Conservation (phyloP, 2,113 vertebrate genomes). For the Accipiter cooperii region DNA sequence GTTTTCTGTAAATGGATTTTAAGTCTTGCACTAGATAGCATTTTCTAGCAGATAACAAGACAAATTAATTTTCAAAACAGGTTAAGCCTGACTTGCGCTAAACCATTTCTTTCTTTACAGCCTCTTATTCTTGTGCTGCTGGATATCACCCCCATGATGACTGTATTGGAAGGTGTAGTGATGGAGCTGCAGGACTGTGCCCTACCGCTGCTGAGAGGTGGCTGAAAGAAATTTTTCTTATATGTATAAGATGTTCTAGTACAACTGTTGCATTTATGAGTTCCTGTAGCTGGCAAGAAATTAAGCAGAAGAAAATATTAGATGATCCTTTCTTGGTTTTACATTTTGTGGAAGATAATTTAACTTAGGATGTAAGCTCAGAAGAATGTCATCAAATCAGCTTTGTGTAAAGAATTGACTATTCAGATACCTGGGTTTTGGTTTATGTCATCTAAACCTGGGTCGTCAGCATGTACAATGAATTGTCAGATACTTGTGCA, state of each 20-base stretch:
- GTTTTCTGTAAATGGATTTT: neutral
- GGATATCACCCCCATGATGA: slow-evolving; percentile 96
- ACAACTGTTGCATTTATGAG: neutral
- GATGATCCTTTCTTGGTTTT: neutral
- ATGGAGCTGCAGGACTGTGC: slow-evolving; percentile 99
- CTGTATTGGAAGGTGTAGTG: slow-evolving; percentile 89
- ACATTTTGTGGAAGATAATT: neutral
- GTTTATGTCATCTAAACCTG: neutral
- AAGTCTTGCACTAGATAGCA: neutral
- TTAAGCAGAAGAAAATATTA: neutral
- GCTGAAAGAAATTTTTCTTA: neutral
- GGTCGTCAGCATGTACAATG: neutral
- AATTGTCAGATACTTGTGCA: neutral
- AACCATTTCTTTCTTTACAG: slow-evolving; percentile 63
- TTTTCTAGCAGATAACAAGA: neutral
- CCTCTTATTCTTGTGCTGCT: slow-evolving; percentile 83
- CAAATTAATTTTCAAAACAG: neutral
- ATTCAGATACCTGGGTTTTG: neutral
- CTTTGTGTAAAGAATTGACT: neutral
- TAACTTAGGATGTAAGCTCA: neutral
- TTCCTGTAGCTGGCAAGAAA: neutral
- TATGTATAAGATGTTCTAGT: neutral
- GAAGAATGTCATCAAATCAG: neutral
- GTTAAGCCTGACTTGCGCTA: neutral
- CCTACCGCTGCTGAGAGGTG: slow-evolving; percentile 89